Base-by-base conservation (phyloP, 1,140 invertebrate genomes). In the Thaumetopoea pityocampa region DNA sequence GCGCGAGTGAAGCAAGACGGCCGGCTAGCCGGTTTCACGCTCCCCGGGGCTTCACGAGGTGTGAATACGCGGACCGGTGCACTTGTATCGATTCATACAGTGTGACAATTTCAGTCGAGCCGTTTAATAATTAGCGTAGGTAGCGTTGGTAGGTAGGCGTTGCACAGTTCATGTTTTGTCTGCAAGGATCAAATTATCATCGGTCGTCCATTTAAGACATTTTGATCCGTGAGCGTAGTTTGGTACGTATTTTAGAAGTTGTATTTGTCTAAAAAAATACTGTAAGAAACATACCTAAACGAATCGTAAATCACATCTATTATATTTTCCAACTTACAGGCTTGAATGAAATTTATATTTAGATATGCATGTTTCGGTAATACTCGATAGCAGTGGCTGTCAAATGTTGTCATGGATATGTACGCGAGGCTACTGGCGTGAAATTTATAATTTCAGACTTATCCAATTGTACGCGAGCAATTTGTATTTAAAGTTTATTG, bases 31-130 rank as follows among this genome's bases (percentile, higher is more conserved):
- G 76, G 72, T 77, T 69, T 49, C 37, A 23, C 29, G 50, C 64
- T 65, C 71, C 69, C 63, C 35, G 60, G 45, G 59, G 60, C 59
- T 67, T 69, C 64, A 68, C 57, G 67, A 70, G 62, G 63, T 76
- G 71, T 71, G 67, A 79, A 74, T 60, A 62, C 51, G 41, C 43
- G 48, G 54, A 60, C 40, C 50, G 35, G 32, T 52, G 56, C 49
- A 67, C 56, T 57, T 56, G 51, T 48, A 44, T 52, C 51, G 46
- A 60, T 65, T 59, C 54, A 51, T 55, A 32, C 50, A 58, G 29
- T 62, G 52, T 58, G 62, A 70, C 53, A 62, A 60, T 62, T 65
- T 63, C 61, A 65, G 71, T 60, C 67, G 51, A 52, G 27, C 29
- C 44, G 37, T 53, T 57, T 53, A 37, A 16, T 42, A 52, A 46